Evolutionary conservation across 2,888 invertebrate species (phyloP).

Genomic region (Scaptomyza polygonia): DNA sequence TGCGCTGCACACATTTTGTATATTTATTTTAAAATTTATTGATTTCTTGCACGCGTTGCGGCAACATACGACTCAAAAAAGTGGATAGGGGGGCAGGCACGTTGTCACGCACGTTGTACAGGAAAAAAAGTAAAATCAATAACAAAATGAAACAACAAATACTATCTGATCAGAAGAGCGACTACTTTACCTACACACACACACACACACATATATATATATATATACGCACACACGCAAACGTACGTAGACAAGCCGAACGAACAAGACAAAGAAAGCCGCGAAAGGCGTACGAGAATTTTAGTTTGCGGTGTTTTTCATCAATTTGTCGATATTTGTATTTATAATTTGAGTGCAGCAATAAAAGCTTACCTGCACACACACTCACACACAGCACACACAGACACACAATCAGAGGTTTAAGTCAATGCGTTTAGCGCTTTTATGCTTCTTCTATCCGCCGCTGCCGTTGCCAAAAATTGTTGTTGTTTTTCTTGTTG

Average conservation of each 20-base stretch:
- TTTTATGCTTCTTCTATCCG: constrained; percentile 3
- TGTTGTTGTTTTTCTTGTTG: constrained; percentile 9
- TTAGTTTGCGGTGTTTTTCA: constrained; percentile 2
- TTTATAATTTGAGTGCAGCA: constrained; percentile 16
- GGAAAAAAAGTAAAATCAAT: constrained; percentile 50
- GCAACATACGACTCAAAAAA: constrained; percentile 13
- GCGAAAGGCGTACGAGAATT: constrained; percentile 16
- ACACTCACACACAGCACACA: constrained; percentile 16
- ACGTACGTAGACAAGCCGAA: background rate
- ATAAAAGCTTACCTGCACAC: constrained; percentile 31
- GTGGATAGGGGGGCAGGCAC: background rate
- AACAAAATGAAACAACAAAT: constrained; percentile 30
- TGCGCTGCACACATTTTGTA: constrained; percentile 25
- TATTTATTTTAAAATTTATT: constrained; percentile 63
- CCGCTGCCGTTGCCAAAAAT: background rate
- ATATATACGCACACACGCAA: constrained; percentile 11
- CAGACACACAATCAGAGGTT: constrained; percentile 5
- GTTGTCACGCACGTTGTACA: constrained; percentile 53
- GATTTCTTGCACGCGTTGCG: constrained; percentile 61
- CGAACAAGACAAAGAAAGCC: constrained; percentile 31
- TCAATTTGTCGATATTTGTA: constrained; percentile 9
- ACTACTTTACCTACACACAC: constrained; percentile 27
- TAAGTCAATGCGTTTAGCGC: constrained; percentile 32
- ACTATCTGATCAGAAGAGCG: constrained; percentile 19
- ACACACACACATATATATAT: constrained; percentile 18